These are phyloP conservation scores for Xylota sylvarum DNA, from an alignment of 2,888 invertebrate species.

Conservation along the genomic window DNA sequence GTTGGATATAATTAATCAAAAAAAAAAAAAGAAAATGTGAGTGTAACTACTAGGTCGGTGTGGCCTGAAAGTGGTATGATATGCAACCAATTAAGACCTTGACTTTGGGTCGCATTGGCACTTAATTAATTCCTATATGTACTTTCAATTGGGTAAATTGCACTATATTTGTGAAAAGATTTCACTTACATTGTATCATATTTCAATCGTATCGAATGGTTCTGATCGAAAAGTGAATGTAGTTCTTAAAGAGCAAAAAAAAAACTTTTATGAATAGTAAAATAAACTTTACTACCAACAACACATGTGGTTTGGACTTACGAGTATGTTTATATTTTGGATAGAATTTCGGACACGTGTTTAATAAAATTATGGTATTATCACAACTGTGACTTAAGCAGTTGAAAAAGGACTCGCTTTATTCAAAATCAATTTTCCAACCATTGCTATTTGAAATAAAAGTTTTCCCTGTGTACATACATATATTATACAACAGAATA, in stretches of 20 bases:
- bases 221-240: slow-evolving; percentile 7
- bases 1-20: background rate
- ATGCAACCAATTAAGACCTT: slow-evolving; percentile 9
- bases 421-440: too few species aligned
- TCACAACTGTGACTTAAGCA: too few species aligned
- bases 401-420: too few species aligned
- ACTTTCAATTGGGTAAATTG: background rate
- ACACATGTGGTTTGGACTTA: too few species aligned
- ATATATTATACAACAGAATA: too few species aligned
- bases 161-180: background rate
- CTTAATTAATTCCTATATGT: background rate
- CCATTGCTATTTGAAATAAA: too few species aligned
- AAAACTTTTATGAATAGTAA: too few species aligned
- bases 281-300: background rate
- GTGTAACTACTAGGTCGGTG: background rate
- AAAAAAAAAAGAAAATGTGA: slow-evolving; percentile 11
- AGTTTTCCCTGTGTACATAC: too few species aligned
- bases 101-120: slow-evolving; percentile 5
- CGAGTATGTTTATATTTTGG: too few species aligned
- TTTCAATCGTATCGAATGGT: background rate
- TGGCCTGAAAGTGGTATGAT: background rate
- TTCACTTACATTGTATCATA: background rate
- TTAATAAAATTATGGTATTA: too few species aligned
- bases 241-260: too few species aligned
- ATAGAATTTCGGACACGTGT: too few species aligned